phyloP scores from a whole-genome alignment of 2,888 invertebrate species.

The Cataglyphis rosenhaueri region DNA sequence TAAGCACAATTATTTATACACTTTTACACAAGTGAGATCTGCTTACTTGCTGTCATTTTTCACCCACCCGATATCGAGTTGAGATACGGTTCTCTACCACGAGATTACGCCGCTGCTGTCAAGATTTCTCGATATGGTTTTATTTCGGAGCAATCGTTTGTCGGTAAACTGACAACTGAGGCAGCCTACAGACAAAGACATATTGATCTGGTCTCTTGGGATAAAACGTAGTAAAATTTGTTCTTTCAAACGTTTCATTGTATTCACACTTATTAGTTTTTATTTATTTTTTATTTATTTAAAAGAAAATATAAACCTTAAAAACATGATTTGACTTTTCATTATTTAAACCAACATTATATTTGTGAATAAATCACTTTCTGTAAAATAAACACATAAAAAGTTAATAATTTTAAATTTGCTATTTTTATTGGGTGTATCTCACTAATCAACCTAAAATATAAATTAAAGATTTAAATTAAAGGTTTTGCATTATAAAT shows the following conservation, averaged over 20 bases:
- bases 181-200: neutral
- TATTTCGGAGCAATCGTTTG: slow-evolving; percentile 13
- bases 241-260: neutral
- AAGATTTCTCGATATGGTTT: slow-evolving; percentile 2
- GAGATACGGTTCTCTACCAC: slow-evolving; percentile 5
- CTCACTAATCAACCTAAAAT: neutral
- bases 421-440: neutral
- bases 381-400: neutral
- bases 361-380: neutral
- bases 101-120: neutral
- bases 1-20: slow-evolving; percentile 50
- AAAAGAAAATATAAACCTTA: neutral
- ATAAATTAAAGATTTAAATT: neutral
- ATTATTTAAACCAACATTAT: neutral
- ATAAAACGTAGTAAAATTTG: neutral
- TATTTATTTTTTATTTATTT: neutral
- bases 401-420: neutral
- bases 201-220: neutral
- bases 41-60: slow-evolving; percentile 56
- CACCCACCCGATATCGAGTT: slow-evolving; percentile 23
- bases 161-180: slow-evolving; percentile 26
- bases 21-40: slow-evolving; percentile 48
- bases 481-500: neutral
- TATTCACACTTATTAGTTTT: neutral
- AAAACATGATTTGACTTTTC: neutral